phyloP scores from a whole-genome alignment of 1,140 invertebrate genomes.

The Holotrichia oblita region DNA sequence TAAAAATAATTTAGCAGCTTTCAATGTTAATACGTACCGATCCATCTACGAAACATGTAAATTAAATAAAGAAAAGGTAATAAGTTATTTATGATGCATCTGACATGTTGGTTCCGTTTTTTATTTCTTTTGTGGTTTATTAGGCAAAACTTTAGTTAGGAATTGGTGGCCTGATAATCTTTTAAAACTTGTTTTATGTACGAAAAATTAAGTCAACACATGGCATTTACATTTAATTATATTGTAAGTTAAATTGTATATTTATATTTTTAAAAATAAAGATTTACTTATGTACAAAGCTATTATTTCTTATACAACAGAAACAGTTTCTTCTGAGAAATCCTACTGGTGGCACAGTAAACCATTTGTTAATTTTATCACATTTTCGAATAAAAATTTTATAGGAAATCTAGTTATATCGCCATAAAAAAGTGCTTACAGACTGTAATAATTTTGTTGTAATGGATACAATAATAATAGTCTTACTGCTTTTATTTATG shows the following conservation, averaged over 20 bases:
- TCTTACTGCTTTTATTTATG: too few species aligned
- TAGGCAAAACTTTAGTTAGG: not conserved
- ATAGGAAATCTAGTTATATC: too few species aligned
- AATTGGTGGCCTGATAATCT: not conserved
- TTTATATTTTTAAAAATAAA: slow-evolving; percentile 21
- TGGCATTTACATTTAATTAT: not conserved
- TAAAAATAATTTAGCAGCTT: not conserved
- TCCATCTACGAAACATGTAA: not conserved
- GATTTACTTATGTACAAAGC: not conserved
- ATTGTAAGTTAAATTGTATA: slow-evolving; percentile 18
- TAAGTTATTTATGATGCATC: slow-evolving; percentile 24
- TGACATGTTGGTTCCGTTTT: not conserved
- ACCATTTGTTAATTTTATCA: too few species aligned
- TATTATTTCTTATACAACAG: too few species aligned
- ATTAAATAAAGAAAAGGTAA: not conserved
- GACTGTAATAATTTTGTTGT: too few species aligned
- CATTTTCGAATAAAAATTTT: too few species aligned
- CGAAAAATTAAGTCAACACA: not conserved
- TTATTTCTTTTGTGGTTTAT: not conserved
- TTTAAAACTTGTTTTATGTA: not conserved
- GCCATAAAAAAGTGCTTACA: too few species aligned
- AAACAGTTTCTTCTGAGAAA: too few species aligned
- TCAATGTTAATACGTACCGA: not conserved
- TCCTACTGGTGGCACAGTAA: too few species aligned
- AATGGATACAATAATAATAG: too few species aligned